Conservation (phyloP, 1,140 invertebrate species). For the Drosophila takahashii region DNA sequence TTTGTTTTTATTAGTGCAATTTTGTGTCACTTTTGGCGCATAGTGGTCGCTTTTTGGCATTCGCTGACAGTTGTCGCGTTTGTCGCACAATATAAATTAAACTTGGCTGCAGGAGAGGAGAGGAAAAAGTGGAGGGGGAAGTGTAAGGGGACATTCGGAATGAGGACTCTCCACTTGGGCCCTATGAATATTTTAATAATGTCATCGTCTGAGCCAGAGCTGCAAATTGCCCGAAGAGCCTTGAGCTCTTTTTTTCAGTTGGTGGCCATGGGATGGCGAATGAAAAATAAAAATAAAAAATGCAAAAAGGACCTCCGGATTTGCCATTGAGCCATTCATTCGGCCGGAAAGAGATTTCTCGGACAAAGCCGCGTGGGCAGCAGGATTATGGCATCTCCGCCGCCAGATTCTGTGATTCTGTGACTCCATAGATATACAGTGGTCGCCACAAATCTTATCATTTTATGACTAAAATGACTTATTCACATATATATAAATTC, state of each 20-base stretch:
- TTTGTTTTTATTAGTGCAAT: conserved; percentile 7
- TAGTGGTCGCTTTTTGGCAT: conserved; percentile 46
- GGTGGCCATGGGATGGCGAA: conserved; percentile 38
- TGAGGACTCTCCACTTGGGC: conserved; percentile 22
- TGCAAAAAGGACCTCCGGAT: conserved; percentile 40
- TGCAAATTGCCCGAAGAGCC: conserved; percentile 67
- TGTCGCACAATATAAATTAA: conserved; percentile 80
- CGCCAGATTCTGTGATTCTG: not conserved
- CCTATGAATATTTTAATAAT: conserved; percentile 79
- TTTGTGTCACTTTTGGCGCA: conserved; percentile 62
- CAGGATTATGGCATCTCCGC: conserved; percentile 15
- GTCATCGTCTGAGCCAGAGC: conserved; percentile 36
- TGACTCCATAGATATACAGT: not conserved
- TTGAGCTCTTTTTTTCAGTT: conserved; percentile 53
- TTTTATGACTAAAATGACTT: conserved; percentile 3
- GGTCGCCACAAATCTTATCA: not conserved
- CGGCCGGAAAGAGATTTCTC: conserved; percentile 8
- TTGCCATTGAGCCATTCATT: conserved; percentile 30
- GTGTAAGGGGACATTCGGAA: not conserved
- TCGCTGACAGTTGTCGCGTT: conserved; percentile 59
- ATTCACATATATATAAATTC: not conserved
- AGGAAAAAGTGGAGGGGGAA: no score
- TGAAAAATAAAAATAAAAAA: conserved; percentile 52
- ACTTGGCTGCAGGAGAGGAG: conserved; percentile 42
- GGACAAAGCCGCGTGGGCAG: conserved; percentile 44